Base-by-base conservation (phyloP, 2,888 invertebrate species). In the Cephus rjabovi region DNA sequence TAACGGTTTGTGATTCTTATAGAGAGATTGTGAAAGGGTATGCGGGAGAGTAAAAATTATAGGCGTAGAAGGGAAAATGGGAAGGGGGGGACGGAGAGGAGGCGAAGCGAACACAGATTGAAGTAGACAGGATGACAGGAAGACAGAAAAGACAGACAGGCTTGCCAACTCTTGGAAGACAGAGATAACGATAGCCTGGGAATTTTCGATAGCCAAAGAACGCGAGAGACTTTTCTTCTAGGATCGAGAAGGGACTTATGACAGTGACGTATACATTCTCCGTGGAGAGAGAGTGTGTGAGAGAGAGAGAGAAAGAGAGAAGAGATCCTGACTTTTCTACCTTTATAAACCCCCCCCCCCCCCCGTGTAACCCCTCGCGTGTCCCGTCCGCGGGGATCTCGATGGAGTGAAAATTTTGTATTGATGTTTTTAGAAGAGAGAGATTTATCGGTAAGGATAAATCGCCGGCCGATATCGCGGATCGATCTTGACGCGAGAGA, bases 341-440 rank as follows among this genome's bases (percentile, higher is more conserved):
- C 56, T 23, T 56, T 23, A 23, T 6, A 23, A 56, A 23, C 23
- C 4, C 15, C 40, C 56, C 15, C 23, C 23, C 40, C 23, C 15
- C 40, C 56, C 56, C 56, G 56, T 9, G 23, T 56, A 56, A 9
- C 56, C 56, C 71, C 71, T 11, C n/a, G 71, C 34, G 33, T 12
- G 33, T 12, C 34, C 71, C 80, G 80, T 77, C 75, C 75, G 71
- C 73, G 77, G 80, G 79, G 77, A 76, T 79, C 79, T 83, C 80
- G 79, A 79, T 79, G 77, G 79, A 77, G 74, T 31, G 79, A 76
- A 81, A 79, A 82, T 86, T 86, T 87, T 88, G 87, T 88, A 88
- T 88, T 84, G 86, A 87, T 84, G 88, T 88, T 88, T 88, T 88
- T 87, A 83, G 84, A 86, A 87, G 83, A 88, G 85, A 88, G 85